Evolutionary conservation across 2,797 vertebrate species (phyloP).

Genomic region (Lepidocolaptes lacrymiger): DNA sequence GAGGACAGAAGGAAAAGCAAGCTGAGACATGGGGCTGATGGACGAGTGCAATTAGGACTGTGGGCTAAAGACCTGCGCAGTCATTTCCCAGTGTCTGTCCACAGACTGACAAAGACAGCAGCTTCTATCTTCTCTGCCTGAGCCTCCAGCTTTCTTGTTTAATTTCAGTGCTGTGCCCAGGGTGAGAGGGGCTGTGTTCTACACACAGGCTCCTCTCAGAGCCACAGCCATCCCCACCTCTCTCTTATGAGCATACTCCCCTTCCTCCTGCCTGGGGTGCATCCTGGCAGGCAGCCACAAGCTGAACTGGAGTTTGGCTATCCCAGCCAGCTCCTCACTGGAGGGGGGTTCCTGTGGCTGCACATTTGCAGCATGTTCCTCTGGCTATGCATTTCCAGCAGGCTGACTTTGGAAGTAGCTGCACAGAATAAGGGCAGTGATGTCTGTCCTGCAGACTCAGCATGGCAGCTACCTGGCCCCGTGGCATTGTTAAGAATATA

Average conservation of each 20-base stretch:
- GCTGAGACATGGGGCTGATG: not conserved
- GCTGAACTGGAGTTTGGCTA: not conserved
- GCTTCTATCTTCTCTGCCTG: not conserved
- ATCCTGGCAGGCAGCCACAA: not conserved
- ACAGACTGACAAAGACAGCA: not conserved
- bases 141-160: not conserved
- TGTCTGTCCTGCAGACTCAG: not conserved
- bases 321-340: not conserved
- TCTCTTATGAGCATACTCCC: not conserved
- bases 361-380: fast-evolving
- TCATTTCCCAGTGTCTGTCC: not conserved
- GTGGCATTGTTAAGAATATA: fast-evolving
- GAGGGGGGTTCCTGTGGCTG: not conserved
- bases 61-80: not conserved
- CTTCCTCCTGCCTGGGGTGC: not conserved
- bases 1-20: not conserved
- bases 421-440: not conserved
- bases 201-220: not conserved
- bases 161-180: not conserved
- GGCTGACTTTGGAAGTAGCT: not conserved
- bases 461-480: fast-evolving
- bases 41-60: not conserved
- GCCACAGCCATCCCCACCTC: not conserved
- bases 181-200: not conserved
- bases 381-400: not conserved